Percentiles rank a stretch among this genome's conserved stretches.
Conservation (phyloP, 1,140 invertebrate species). For the Trissolcus basalis region DNA sequence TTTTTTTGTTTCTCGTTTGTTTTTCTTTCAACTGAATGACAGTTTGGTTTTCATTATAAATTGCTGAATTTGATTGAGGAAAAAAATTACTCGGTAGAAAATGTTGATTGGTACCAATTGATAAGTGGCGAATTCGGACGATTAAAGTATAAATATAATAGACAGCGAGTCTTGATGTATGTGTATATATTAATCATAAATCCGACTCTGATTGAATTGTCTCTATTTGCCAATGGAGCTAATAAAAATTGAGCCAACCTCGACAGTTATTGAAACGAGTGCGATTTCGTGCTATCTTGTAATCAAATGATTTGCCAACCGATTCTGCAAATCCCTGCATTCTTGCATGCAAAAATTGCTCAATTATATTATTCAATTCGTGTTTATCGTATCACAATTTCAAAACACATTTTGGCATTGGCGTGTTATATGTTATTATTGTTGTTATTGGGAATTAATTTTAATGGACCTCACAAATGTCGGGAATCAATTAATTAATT, state of each 20-base stretch:
- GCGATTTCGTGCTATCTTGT: constrained; percentile 14
- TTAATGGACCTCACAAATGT: too few species aligned
- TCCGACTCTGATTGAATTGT: constrained; percentile 21
- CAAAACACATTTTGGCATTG: not conserved
- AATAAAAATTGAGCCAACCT: constrained; percentile 20
- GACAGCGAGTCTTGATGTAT: not conserved
- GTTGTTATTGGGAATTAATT: too few species aligned
- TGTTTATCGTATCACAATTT: constrained; percentile 7
- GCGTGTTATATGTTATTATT: too few species aligned
- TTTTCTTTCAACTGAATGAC: too few species aligned
- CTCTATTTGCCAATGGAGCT: constrained; percentile 17
- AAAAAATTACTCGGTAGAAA: not conserved
- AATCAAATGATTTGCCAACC: constrained; percentile 17
- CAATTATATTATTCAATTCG: constrained; percentile 21
- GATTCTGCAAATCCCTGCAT: constrained; percentile 10
- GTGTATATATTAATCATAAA: constrained; percentile 22
- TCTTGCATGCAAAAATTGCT: constrained; percentile 12
- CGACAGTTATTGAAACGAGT: constrained; percentile 11
- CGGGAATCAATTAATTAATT: too few species aligned
- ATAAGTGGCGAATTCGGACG: too few species aligned
- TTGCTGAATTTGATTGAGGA: not conserved
- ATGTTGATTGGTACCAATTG: too few species aligned
- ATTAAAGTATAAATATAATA: too few species aligned
- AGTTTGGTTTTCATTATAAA: not conserved
- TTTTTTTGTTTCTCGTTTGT: too few species aligned